Evolutionary conservation across 2,113 vertebrate species (phyloP).

Genomic region (Microtus montanus): DNA sequence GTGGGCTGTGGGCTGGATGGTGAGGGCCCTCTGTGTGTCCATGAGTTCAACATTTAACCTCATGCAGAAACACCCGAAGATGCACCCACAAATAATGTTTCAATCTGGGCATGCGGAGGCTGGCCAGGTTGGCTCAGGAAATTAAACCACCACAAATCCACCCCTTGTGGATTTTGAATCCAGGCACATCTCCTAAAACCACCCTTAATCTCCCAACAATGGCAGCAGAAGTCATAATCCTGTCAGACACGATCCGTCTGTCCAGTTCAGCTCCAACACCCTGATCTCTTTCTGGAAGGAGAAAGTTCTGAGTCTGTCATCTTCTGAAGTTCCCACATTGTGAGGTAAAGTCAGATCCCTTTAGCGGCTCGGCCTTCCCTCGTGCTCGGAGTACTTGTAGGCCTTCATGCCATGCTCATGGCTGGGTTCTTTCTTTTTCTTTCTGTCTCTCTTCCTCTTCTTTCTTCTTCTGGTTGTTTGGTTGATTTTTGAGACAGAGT

Average conservation of each 20-base stretch:
- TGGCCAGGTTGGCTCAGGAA: neutral
- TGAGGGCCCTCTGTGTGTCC: too few relatives aligned
- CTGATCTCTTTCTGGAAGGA: neutral
- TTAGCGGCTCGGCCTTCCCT: neutral
- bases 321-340: neutral
- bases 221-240: too few relatives aligned
- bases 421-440: neutral
- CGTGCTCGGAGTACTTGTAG: neutral
- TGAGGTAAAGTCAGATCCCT: rapidly evolving
- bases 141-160: neutral
- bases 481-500: neutral
- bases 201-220: neutral
- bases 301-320: neutral
- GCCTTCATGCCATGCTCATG: neutral
- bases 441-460: neutral
- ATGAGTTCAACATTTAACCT: neutral
- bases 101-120: neutral
- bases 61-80: neutral
- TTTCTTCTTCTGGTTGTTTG: neutral
- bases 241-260: neutral
- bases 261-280: too few relatives aligned
- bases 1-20: neutral
- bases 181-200: neutral
- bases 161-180: neutral
- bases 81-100: neutral